Evolutionary conservation across 2,797 vertebrate species (phyloP).

Genomic region (Gila robusta): DNA sequence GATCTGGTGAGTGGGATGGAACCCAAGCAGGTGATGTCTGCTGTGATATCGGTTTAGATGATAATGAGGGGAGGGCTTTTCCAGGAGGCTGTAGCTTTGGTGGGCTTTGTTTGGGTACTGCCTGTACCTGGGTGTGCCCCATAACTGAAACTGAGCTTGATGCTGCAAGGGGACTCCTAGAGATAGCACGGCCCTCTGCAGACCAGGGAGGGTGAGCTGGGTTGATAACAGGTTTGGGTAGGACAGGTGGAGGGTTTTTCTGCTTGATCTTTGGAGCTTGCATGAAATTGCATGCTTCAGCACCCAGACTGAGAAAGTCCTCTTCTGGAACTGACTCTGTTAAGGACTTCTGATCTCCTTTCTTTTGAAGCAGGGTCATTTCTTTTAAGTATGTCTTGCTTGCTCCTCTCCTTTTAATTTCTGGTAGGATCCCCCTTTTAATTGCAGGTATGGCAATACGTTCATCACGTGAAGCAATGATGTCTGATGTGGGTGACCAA

Average conservation of each 20-base stretch:
- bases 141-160: conserved; percentile 60
- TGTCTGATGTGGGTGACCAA: conserved; percentile 87
- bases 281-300: conserved; percentile 99
- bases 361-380: conserved; percentile 69
- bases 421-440: conserved; percentile 89
- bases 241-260: conserved; percentile 94
- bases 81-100: conserved; percentile 67
- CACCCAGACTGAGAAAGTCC: conserved; percentile 96
- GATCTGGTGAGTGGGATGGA: conserved; percentile 67
- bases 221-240: conserved; percentile 90
- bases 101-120: conserved; percentile 66
- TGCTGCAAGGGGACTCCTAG: conserved; percentile 74
- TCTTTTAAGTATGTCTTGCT: conserved; percentile 82
- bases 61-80: conserved; percentile 69
- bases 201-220: conserved; percentile 87
- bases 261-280: conserved; percentile 87
- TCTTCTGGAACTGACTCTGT: conserved; percentile 91
- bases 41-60: conserved; percentile 69
- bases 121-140: conserved; percentile 66
- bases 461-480: conserved; percentile 94
- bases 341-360: conserved; percentile 85
- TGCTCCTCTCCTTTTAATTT: conserved; percentile 85
- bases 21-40: conserved; percentile 66
- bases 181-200: conserved; percentile 71
- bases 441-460: conserved; percentile 94